Evolutionary conservation across 1,140 invertebrate genomes (phyloP), one percentile per base, ranked within the genome.

Genomic region (Hormaphis cornu): DNA sequence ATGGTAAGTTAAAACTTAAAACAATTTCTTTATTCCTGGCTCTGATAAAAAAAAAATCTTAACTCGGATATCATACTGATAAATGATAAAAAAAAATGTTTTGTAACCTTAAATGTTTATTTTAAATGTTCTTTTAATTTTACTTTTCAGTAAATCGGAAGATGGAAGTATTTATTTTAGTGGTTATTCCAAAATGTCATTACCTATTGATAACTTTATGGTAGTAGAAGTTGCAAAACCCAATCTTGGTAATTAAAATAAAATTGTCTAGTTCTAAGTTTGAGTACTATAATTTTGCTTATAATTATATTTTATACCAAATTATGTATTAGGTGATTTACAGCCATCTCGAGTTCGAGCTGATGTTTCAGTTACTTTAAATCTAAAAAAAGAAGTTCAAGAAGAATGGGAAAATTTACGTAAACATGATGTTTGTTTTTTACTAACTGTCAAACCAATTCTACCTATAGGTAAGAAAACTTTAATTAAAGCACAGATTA

Each of bases 181-280:
- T 8, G 96, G 97, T 18, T 99, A 96, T 95, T 95, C 97, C 0
- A 83, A 95, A 71, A 99, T 99, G 97, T 96, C 97, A 2, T 90
- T 97, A 74, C 93, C 94, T 0, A 92, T 99, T 44, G 82, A 86
- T 8, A 87, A 87, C 71, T 98, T 98, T 80, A 89, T 90, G 12
- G 90, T 98, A 18, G 91, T 98, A n/a, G 94, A 98, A 81, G 90
- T 93, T 1, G 87, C 89, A 1, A 92, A 92, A 75, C 90, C 90
- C 0, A 90, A 91, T 77, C 87, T 93, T 12, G 88, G 77, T 82
- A 75, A 71, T 72, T 69, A 12, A 30, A 33, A 59, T 66, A 8
- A 33, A 66, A 42, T 42, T 58, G 9, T 22, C 20, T 33, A 28
- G 20, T 35, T 16, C 1, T 18, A 56, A 16, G 26, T 24, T 24